Base-by-base conservation (phyloP, 2,113 vertebrate genomes). In the Pollachius pollachius region DNA sequence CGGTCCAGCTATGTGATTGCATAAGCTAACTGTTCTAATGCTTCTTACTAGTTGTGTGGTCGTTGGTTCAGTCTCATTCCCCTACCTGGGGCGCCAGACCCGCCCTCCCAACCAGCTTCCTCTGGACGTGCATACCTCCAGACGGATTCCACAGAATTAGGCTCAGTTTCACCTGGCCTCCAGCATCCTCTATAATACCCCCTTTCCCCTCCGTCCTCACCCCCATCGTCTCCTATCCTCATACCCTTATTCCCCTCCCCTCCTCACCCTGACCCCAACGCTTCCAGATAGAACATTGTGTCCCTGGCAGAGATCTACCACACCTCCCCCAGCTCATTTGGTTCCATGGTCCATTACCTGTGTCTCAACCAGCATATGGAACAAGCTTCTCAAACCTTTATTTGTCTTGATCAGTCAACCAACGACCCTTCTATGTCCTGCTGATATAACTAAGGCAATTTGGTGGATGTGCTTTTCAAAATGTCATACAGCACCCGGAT, bases 81-180 rank as follows among this genome's bases (percentile, higher is more conserved):
- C 89, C 89, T 89, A 88, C 81, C 86, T 81, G 75, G 79, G 65
- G 72, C 80, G 64, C 75, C 72, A 81, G 82, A 84, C 68, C 78
- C 84, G 76, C 86, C 87, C 89, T 90, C 85, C 86, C 87, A 90
- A 90, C 87, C 90, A 90, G 83, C 86, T 88, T 87, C 87, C 88
- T 90, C 87, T 91, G 88, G 88, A 90, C 88, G 83, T 74, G 81
- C 84, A 69, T 84, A 48, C 41, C 81, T 82, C 84, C 85, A 85
- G 82, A 84, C 86, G 86, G 88, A 90, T 91, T 90, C 90, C 90
- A 81, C 75, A 86, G 88, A 88, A 90, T 91, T 91, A 91, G 87
- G 88, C 84, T 91, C 89, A 80, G 81, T 90, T 90, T 90, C 89
- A 89, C 81, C 84, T 87, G 83, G 85, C 89, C 88, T 86, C 81